A percentile compares a stretch with the other conserved stretches of the same genome.
Evolutionary conservation across 35 echinoderm and acorn worm genomes (phyloP).

Genomic region (Apostichopus japonicus): DNA sequence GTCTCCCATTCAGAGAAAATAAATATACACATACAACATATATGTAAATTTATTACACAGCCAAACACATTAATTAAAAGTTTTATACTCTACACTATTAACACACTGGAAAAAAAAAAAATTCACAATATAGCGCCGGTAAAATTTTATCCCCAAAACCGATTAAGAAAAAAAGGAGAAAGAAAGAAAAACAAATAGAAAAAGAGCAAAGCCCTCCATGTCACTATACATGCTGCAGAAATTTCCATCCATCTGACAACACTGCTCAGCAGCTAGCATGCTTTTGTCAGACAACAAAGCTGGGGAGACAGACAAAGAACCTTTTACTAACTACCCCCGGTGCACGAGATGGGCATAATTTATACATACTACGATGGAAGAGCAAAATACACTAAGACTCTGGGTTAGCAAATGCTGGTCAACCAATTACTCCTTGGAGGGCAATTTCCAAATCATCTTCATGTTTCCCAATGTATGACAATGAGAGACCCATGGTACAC

Average conservation of each 20-base stretch:
- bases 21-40: neutral
- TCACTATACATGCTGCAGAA: neutral
- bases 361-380: constrained; percentile 20
- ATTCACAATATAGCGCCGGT: too few species aligned
- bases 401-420: constrained; percentile 41
- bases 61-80: too few species aligned
- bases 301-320: neutral
- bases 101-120: too few species aligned
- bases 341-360: constrained; percentile 36
- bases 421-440: constrained; percentile 47
- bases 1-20: neutral
- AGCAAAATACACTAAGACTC: neutral
- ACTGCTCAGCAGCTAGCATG: neutral
- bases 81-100: too few species aligned
- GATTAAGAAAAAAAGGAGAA: too few species aligned
- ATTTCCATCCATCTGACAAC: too few species aligned
- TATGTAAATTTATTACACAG: too few species aligned
- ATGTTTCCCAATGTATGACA: constrained; percentile 44
- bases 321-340: neutral
- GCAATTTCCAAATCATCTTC: constrained; percentile 50
- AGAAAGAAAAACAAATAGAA: neutral
- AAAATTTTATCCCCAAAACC: too few species aligned
- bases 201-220: neutral
- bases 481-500: constrained; percentile 29
- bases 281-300: constrained; percentile 3